Evolutionary conservation across 2,113 vertebrate species (phyloP), one percentile per base, ranked within the genome.

Genomic region (Catharus bicknelli): DNA sequence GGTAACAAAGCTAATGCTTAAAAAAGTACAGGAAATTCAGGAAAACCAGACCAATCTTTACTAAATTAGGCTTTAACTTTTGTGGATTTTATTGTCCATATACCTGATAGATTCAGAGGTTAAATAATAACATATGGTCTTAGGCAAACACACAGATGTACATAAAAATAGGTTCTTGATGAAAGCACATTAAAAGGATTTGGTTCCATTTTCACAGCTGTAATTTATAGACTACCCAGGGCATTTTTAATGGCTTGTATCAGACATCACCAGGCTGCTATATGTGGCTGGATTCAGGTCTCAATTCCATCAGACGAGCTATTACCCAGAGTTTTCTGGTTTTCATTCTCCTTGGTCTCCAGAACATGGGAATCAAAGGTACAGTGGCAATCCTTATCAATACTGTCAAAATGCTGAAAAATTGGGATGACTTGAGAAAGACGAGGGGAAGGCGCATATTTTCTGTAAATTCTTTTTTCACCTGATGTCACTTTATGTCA

Each of bases 61-160:
- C 62, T 70, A 95, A 96, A 95, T 89, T 95, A 88, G 67, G 64
- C 51, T 94, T 83, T 95, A 93, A 83, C 75, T 83, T 89, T 87
- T 95, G 75, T 92, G 84, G 86, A 66, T 96, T 97, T 97, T 96
- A 92, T 96, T 94, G 72, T 94, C 87, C 89, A 23, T 94, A 74
- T 90, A 96, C 86, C 83, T 97, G 95, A 78, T 89, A 94, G 83
- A 94, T 91, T 93, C 61, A 83, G 90, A 94, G 92, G 93, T 91
- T 94, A 95, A 97, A 67, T 82, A 95, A 93, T 84, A 95, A 92
- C 93, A 94, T 51, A 70, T 90, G 95, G 77, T 29, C 45, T 93
- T 70, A 92, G 55, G 62, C 81, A 95, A 94, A 81, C 42, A 79
- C 62, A 34, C 78, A 95, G 78, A 86, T 70, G 67, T 80, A 89